phyloP scores from a whole-genome alignment of 2,888 invertebrate genomes.

The Trichogramma dendrolimi region DNA sequence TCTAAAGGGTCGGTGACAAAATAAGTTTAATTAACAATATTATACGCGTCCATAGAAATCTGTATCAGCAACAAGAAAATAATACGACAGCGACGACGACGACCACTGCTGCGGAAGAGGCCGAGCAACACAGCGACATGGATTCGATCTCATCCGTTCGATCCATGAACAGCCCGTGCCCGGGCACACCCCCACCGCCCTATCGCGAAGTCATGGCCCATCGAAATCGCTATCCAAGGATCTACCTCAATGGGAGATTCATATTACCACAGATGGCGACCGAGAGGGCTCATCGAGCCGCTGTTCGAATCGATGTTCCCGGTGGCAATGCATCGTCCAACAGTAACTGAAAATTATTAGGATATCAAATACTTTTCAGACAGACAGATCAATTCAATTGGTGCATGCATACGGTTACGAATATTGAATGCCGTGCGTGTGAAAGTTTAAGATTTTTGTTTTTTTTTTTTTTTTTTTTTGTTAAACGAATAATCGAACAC shows the following conservation, averaged over 20 bases:
- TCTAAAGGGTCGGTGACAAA: neutral
- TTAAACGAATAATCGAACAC: no score
- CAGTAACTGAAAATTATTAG: no score
- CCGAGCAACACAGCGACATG: neutral
- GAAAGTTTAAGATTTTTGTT: no score
- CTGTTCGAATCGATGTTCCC: no score
- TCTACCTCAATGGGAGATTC: neutral
- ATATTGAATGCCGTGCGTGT: no score
- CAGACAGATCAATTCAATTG: no score
- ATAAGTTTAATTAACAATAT: neutral
- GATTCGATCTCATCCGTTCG: slow-evolving; percentile 14
- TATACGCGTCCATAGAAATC: neutral
- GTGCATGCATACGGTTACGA: no score
- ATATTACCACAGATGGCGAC: neutral
- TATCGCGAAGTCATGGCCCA: slow-evolving; percentile 46
- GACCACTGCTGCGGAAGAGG: no score
- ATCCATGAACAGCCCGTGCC: slow-evolving; percentile 34
- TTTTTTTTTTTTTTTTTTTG: no score
- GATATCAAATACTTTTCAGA: no score
- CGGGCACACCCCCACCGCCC: slow-evolving; percentile 47
- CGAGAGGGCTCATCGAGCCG: no score
- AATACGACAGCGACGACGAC: neutral
- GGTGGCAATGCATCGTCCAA: no score
- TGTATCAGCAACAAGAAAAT: slow-evolving; percentile 22
- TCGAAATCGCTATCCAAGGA: slow-evolving; percentile 31